Base-by-base conservation (phyloP, 2,888 invertebrate species). In the Saturnia pavonia region DNA sequence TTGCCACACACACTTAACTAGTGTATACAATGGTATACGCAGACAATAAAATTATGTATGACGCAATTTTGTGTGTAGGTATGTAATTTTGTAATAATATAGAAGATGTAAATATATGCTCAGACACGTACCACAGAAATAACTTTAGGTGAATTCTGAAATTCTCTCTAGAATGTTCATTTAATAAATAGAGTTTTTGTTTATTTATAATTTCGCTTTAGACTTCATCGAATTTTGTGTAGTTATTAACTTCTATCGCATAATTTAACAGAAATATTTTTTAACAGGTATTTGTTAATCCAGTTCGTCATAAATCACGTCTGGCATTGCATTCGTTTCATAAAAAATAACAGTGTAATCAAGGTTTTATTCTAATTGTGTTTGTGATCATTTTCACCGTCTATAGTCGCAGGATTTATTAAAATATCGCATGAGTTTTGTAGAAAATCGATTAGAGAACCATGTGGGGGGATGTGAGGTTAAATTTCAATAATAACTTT, bases 1-100 rank as follows among this genome's bases (percentile, higher is more conserved):
- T 68, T 71, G 25, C 68, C 51, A 63, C 68, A 69, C 60, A 65
- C 27, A 48, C 48, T 68, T 68, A 60, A 25, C 9, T 42, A 68
- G 65, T 40, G 19, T 67, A 63, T 69, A 75, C 77, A 75, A 75
- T 75, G 65, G 73, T 34, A 42, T 54, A 51, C 19, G 57, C 66
- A 27, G 68, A 74, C 74, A 73, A 73, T 73, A 72, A 73, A 73
- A 73, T 72, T 72, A 75, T 67, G 69, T 66, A 68, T 74, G 71
- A 75, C 70, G 73, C 69, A 72, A 75, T 72, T 43, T 65, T 63
- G 68, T 72, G 42, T 71, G 34, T 67, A 71, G 45, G 69, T 67
- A 43, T 67, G 70, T 57, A 54, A 66, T 68, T 68, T 43, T 71
- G 69, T 68, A 68, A 48, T 63, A 45, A 51, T 40, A 40, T 70